Conservation (phyloP, 2,797 vertebrate species). For the Agapornis canus region DNA sequence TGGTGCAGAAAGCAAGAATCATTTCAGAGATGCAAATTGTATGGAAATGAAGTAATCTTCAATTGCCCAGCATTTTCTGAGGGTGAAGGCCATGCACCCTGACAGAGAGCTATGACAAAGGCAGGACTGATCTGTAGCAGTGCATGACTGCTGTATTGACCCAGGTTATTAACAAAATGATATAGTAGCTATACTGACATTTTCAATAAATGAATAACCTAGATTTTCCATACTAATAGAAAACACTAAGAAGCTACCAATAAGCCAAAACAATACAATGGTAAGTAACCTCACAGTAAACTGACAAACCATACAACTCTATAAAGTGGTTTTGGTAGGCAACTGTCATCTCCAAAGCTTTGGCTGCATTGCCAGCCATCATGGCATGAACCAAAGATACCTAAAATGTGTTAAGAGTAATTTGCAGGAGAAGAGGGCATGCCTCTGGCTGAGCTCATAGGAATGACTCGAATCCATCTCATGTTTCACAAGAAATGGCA, state of each 20-base stretch:
- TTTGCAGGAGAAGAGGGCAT: background rate
- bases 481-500: background rate
- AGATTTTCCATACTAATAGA: background rate
- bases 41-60: slow-evolving; percentile 38
- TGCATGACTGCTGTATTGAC: background rate
- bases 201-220: background rate
- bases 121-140: background rate
- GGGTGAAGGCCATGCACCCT: slow-evolving; percentile 1
- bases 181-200: background rate
- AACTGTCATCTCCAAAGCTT: background rate
- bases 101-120: background rate
- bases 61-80: background rate
- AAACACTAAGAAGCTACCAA: background rate
- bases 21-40: slow-evolving; percentile 10
- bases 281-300: background rate
- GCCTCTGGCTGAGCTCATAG: background rate
- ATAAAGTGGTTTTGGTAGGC: background rate
- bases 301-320: background rate
- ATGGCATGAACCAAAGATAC: background rate
- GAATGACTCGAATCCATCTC: background rate
- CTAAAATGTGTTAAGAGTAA: background rate
- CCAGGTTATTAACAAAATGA: slow-evolving; percentile 38
- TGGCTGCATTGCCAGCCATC: background rate
- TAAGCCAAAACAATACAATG: background rate
- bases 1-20: slow-evolving; percentile 20